A percentile compares a stretch with the other conserved stretches of the same genome.
Evolutionary conservation across 2,113 vertebrate species (phyloP).

Genomic region (Erinaceus europaeus): DNA sequence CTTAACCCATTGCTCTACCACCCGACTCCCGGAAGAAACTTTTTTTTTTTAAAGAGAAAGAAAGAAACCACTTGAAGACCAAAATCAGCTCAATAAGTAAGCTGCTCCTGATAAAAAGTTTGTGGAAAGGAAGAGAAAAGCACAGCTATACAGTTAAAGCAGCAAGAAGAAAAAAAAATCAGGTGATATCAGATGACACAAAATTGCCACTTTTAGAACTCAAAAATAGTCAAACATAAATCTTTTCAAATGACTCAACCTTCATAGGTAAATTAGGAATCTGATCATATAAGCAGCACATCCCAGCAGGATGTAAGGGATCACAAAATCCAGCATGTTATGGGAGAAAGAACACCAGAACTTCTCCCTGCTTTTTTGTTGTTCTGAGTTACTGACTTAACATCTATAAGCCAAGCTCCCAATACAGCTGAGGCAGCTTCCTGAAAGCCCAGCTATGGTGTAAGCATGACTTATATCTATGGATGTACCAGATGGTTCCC

Average conservation of each 20-base stretch:
- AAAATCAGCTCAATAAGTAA: too few relatives aligned
- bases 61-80: too few relatives aligned
- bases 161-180: neutral
- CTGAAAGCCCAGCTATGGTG: neutral
- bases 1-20: too few relatives aligned
- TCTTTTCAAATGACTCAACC: neutral
- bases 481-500: neutral
- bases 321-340: neutral
- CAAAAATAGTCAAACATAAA: neutral
- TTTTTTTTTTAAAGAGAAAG: too few relatives aligned
- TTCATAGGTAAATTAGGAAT: neutral
- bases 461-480: neutral
- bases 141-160: neutral
- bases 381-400: constrained; percentile 3
- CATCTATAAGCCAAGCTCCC: neutral
- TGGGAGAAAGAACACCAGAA: neutral
- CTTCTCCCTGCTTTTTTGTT: neutral
- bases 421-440: neutral
- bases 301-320: neutral
- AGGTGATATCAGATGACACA: neutral
- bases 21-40: too few relatives aligned
- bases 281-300: neutral
- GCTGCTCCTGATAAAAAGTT: too few relatives aligned
- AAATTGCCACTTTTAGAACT: neutral
- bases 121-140: neutral